Percentiles rank a stretch among this genome's conserved stretches.
Conservation (phyloP, 2,888 invertebrate genomes). For the Diadegma fenestrale region DNA sequence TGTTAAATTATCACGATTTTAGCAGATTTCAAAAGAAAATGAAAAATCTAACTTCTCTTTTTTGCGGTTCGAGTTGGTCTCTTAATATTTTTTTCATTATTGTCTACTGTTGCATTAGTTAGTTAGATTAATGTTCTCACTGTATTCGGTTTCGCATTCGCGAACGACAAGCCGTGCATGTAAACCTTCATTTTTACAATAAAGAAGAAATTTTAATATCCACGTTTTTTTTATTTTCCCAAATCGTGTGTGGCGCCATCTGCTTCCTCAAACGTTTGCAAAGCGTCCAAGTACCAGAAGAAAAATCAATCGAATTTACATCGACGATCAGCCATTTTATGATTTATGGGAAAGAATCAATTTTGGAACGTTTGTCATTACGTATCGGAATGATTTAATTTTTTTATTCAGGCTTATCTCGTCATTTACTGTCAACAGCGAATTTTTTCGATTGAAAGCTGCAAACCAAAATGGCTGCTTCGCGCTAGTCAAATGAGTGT, state of each 20-base stretch:
- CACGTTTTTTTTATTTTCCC: slow-evolving; percentile 12
- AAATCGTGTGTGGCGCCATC: background rate
- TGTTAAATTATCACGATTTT: slow-evolving; percentile 25
- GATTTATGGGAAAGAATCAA: background rate
- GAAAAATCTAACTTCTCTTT: slow-evolving; percentile 64
- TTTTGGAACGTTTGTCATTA: background rate
- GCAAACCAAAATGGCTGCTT: background rate
- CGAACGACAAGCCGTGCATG: slow-evolving; percentile 79
- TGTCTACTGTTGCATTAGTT: slow-evolving; percentile 71
- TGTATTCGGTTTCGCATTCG: slow-evolving; percentile 74
- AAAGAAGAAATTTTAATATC: slow-evolving; percentile 71
- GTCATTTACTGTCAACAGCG: background rate
- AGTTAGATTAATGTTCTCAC: slow-evolving; percentile 76
- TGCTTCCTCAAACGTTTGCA: background rate
- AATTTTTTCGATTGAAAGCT: background rate
- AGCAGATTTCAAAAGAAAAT: slow-evolving; percentile 49
- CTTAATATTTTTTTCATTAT: slow-evolving; percentile 70
- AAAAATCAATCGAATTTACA: background rate
- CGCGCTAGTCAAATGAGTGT: too few species aligned
- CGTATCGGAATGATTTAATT: background rate
- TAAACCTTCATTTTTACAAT: slow-evolving; percentile 78
- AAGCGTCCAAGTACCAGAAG: too few species aligned
- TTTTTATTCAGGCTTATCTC: background rate
- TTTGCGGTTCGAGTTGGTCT: slow-evolving; percentile 54
- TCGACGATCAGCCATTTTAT: background rate